These are phyloP conservation scores for Scytalopus superciliaris DNA, from an alignment of 2,113 vertebrate genomes.

Conservation along the genomic window DNA sequence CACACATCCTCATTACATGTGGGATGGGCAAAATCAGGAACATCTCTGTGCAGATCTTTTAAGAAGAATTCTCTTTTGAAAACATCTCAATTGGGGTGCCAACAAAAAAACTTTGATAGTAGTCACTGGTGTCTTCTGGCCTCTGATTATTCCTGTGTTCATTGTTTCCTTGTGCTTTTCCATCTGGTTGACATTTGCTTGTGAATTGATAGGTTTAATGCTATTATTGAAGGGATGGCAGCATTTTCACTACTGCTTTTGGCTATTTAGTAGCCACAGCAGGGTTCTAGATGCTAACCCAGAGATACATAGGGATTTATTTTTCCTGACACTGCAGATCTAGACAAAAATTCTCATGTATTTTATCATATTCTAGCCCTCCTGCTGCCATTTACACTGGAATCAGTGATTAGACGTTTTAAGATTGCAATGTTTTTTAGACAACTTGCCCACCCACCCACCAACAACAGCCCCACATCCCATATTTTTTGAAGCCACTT, in stretches of 20 bases:
- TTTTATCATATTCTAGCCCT: neutral
- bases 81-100: neutral
- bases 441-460: neutral
- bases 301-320: neutral
- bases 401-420: neutral
- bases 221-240: neutral
- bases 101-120: neutral
- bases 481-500: neutral
- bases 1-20: neutral
- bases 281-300: neutral
- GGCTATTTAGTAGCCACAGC: neutral
- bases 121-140: neutral
- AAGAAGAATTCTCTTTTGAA: neutral
- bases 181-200: neutral
- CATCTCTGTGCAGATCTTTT: neutral
- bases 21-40: neutral
- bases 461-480: neutral
- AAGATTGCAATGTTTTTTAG: neutral
- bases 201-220: neutral
- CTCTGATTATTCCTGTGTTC: neutral
- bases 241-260: neutral
- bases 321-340: neutral
- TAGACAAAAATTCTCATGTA: neutral
- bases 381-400: neutral
- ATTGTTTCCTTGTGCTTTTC: neutral